Base-by-base conservation (phyloP, 2,888 invertebrate genomes). In the Apantesis nais region DNA sequence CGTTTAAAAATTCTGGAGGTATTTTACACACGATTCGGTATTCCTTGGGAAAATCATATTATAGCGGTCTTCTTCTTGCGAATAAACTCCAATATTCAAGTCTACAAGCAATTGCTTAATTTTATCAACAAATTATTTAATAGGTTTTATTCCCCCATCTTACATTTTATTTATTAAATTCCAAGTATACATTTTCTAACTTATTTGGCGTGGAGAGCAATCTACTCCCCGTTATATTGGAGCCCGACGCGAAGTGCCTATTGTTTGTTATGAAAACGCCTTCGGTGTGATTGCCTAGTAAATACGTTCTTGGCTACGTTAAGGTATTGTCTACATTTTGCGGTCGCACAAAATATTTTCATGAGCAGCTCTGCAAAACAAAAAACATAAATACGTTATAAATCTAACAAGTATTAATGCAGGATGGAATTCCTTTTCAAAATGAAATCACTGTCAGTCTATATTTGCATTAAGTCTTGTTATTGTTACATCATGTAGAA, bases 261-360 rank as follows among this genome's bases (percentile, higher is more conserved):
- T 89, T 85, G 84, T 83, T 85, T 78, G 84, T 86, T 87, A 87
- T 87, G 85, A 87, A 87, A 86, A 84, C 79, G 81, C 78, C 79
- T 81, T 68, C 80, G 78, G 70, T 76, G 70, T 79, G 78, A 84
- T 84, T 84, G 80, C 77, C 74, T 81, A 76, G 75, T 77, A 76
- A 79, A 76, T 73, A 73, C 73, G 77, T 75, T 78, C 71, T 78
- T 67, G 66, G 68, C 72, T 75, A 72, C 72, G 72, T 73, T 76
- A 71, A 76, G 65, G 72, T 74, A 63, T 78, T 80, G 77, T 79
- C 67, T 70, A 74, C 70, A 75, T 74, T 73, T 64, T 25, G 60
- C n/a, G 52, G 41, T 31, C 58, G 61, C 62, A 37, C 68, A 60
- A 70, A 70, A 74, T 74, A 74, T 71, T 80, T 79, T 77, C 74